Evolutionary conservation across 2,888 invertebrate genomes (phyloP).

Genomic region (Sesia bembeciformis): DNA sequence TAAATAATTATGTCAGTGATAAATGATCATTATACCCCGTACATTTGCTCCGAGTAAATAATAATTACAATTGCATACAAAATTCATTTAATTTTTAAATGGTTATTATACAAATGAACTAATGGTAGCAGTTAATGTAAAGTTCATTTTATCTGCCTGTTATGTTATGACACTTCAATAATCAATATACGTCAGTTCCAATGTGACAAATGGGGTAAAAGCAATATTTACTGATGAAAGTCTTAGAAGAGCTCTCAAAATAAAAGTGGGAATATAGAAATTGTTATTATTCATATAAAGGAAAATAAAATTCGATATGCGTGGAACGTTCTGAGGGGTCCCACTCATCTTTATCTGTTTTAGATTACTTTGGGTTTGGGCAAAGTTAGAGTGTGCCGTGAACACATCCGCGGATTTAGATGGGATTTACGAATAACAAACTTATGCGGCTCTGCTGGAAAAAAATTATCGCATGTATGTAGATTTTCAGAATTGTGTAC

Average conservation of each 20-base stretch:
- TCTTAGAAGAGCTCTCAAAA: conserved; percentile 21
- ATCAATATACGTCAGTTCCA: conserved; percentile 2
- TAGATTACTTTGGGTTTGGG: conserved; percentile 63
- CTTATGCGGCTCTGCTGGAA: conserved; percentile 28
- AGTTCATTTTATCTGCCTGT: too few species aligned
- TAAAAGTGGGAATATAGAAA: conserved; percentile 37
- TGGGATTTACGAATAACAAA: conserved; percentile 36
- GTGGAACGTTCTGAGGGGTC: conserved; percentile 45
- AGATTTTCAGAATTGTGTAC: too few species aligned
- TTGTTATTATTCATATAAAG: conserved; percentile 53
- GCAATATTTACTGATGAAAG: conserved; percentile 18
- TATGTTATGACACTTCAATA: neutral
- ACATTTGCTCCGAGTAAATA: too few species aligned
- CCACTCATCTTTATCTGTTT: conserved; percentile 68
- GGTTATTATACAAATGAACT: too few species aligned
- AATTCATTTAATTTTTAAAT: too few species aligned
- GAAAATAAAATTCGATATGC: conserved; percentile 55
- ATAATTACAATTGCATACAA: too few species aligned
- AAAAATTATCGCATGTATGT: conserved; percentile 31
- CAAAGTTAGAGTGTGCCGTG: conserved; percentile 40
- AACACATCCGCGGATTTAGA: conserved; percentile 47
- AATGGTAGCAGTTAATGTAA: too few species aligned
- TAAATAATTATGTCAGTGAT: too few species aligned
- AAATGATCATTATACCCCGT: too few species aligned
- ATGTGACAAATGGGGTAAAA: conserved; percentile 21